Conservation (phyloP, 2,113 vertebrate species). For the Sarotherodon lohbergeri region DNA sequence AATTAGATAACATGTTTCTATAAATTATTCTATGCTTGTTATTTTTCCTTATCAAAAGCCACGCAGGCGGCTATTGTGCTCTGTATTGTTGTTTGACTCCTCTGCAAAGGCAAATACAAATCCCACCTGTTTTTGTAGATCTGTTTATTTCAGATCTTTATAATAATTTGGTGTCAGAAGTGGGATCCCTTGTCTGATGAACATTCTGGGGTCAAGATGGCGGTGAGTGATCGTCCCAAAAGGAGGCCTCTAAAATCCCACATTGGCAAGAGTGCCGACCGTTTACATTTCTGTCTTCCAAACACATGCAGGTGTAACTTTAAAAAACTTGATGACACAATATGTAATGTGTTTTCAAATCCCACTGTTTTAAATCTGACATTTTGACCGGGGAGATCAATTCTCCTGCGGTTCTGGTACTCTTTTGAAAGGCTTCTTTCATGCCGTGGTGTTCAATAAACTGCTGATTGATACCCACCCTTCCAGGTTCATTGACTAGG, state of each 20-base stretch:
- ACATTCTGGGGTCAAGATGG: neutral
- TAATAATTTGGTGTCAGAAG: neutral
- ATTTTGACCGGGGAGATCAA: neutral
- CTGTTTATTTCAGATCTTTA: neutral
- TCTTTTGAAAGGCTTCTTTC: conserved; percentile 16
- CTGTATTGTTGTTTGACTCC: neutral
- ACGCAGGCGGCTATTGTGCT: neutral
- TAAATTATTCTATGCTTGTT: neutral
- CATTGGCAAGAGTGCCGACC: fast-evolving
- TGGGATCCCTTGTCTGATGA: neutral
- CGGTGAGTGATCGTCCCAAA: neutral
- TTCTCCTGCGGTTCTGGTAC: conserved; percentile 12
- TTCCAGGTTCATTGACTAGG: conserved; percentile 28
- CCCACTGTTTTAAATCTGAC: neutral
- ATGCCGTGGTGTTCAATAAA: conserved; percentile 24
- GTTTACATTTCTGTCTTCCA: neutral
- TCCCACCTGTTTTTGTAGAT: neutral
- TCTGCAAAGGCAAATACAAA: neutral
- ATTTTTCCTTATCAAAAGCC: neutral
- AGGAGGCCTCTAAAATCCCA: neutral
- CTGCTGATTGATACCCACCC: conserved; percentile 44
- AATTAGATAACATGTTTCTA: neutral
- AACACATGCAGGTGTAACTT: neutral
- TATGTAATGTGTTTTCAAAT: neutral
- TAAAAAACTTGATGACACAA: neutral